Base-by-base conservation (phyloP, 2,797 vertebrate species). In the Liasis olivaceus region DNA sequence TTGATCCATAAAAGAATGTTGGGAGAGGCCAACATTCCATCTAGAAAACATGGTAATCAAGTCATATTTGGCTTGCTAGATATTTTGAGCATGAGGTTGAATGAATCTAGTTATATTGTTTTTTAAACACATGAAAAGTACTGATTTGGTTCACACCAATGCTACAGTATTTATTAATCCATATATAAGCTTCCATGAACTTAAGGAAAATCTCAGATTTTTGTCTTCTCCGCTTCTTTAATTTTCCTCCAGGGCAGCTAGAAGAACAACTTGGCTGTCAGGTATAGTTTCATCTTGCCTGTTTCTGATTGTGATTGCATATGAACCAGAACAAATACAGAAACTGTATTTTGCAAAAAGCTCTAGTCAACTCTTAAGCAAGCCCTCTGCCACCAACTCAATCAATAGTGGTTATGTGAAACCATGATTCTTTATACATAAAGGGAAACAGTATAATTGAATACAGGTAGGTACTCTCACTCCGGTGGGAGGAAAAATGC, bases 1-100 rank as follows among this genome's bases (percentile, higher is more conserved):
- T 95, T 95, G 94, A 88, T 1, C 2, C 28, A 66, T 85, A 63
- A n/a, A 72, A 91, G 60, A 94, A 93, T 93, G 24, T 84, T 94
- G 91, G 91, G 93, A 86, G 86, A 89, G 92, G 92, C 90, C 60
- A 85, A 89, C 72, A 63, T 63, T n/a, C 31, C 31, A 56, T 85
- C 60, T 28, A 56, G 8, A 64, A 63, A 89, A 54, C 63, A 90
- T 17, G 77, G 51, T 36, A 13, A 86, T 22, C 56, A 88, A 47
- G 31, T 66, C 62, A 85, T 62, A 85, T 85, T 77, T 90, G 77
- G 24, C 17, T 81, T 54, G 51, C 17, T 87, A 15, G 63, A 5
- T 5, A 9, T 31, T 20, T 42, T 64, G 22, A 24, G 22, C 31
- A 92, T 64, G 54, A 86, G 13, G 15, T 17, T 77, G 17, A 85